Percentiles rank a stretch among this genome's conserved stretches.
phyloP scores from a whole-genome alignment of 1,140 invertebrate species.

The Zeugodacus cucurbitae region DNA sequence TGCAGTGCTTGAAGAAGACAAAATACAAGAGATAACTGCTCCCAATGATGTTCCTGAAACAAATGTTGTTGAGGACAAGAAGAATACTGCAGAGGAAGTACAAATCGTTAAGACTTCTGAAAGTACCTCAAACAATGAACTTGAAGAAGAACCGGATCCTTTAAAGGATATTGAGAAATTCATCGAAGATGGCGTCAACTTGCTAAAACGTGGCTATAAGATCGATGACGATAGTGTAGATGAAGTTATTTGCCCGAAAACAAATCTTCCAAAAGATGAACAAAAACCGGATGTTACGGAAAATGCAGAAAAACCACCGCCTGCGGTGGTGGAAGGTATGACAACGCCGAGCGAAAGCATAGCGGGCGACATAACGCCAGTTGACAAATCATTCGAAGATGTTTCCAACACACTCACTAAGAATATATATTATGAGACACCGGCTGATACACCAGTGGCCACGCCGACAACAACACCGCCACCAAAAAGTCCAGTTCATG shows the following conservation, averaged over 20 bases:
- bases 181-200: conserved; percentile 59
- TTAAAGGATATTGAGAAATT: conserved; percentile 62
- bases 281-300: not conserved
- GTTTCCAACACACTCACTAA: not conserved
- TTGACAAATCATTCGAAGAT: conserved; percentile 1
- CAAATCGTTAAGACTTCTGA: not conserved
- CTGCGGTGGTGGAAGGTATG: not conserved
- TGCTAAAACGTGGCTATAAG: conserved; percentile 58
- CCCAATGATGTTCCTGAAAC: not conserved
- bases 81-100: not conserved
- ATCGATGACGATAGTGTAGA: conserved; percentile 49
- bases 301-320: not conserved
- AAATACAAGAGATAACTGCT: not conserved
- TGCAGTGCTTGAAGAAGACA: not conserved
- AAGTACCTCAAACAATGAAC: not conserved
- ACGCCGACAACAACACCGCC: conserved; percentile 44
- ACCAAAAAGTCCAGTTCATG: conserved; percentile 34
- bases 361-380: not conserved
- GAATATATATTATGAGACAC: conserved; percentile 46
- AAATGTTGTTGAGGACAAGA: not conserved
- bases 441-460: conserved; percentile 41
- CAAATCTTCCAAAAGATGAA: not conserved
- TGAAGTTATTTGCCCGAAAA: conserved; percentile 23
- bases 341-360: not conserved
- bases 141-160: conserved; percentile 49